These are phyloP conservation scores for Pristionchus exspectatus DNA, from an alignment of 2,888 invertebrate genomes.

Conservation along the genomic window DNA sequence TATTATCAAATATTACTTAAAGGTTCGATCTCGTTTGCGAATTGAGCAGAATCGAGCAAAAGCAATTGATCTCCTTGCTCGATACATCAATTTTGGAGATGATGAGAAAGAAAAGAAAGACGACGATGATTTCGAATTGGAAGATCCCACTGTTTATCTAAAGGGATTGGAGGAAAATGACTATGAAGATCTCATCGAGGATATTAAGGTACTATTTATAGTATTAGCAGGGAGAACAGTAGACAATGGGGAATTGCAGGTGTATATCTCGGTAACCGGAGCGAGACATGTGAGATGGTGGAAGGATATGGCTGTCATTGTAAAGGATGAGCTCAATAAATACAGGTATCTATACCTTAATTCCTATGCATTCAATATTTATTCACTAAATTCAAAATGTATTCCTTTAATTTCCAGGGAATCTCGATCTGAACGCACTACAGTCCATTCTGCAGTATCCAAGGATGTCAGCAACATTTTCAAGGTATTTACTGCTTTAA, in stretches of 20 bases:
- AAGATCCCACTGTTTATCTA: constrained; percentile 91
- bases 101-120: constrained; percentile 84
- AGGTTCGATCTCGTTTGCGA: constrained; percentile 89
- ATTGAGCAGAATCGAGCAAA: constrained; percentile 97
- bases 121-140: constrained; percentile 95
- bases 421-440: constrained; percentile 37
- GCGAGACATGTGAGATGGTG: constrained; percentile 61
- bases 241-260: neutral
- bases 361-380: too few species aligned
- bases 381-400: neutral
- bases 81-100: constrained; percentile 80
- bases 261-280: constrained; percentile 58
- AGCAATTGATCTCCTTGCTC: constrained; percentile 96
- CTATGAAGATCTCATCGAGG: constrained; percentile 94
- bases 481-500: constrained; percentile 81
- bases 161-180: constrained; percentile 91
- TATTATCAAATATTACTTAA: neutral
- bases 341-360: constrained; percentile 34
- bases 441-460: constrained; percentile 93
- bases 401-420: neutral
- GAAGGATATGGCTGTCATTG: constrained; percentile 65
- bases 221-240: constrained; percentile 45
- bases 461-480: constrained; percentile 92
- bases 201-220: constrained; percentile 86
- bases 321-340: constrained; percentile 62